Base-by-base conservation (phyloP, 2,888 invertebrate genomes). In the Ormyrus rosae region DNA sequence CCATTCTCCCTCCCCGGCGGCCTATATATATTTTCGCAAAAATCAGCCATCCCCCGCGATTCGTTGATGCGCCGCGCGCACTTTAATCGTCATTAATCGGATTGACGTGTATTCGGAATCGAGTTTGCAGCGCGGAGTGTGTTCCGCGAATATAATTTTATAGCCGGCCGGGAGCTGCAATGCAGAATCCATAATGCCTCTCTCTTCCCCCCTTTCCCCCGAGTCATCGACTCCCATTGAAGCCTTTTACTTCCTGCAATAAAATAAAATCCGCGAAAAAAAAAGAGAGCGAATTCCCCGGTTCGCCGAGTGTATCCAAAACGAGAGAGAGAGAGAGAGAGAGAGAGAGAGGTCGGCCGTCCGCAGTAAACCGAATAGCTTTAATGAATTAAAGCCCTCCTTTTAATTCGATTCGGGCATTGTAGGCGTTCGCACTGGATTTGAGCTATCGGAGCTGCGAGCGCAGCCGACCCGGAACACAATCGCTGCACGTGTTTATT, bases 321-420 rank as follows among this genome's bases (percentile, higher is more conserved):
- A 34, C 13, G 51, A 67, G 11, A 11, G 19, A 19, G 5, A 51
- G 5, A 51, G 8, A 65, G 51, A 67, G 11, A 11, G 51, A 67
- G 11, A 11, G 51, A 67, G 11, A 11, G 19, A 19, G 5, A 51
- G 68, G 55, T 61, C 72, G 78, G 76, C 34, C 34, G 34, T 34
- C 34, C 34, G 34, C 34, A 34, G 3, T 34, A 83, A 83, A 68
- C 63, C 78, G 78, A 85, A 84, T 82, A 73, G 82, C 82, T 85
- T 86, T 84, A 85, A 87, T 87, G 80, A 85, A 84, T 82, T 86
- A 85, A 86, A 34, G 34, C 86, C 83, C 83, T 83, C 80, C 85
- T 86, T 85, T 85, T 83, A 34, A 81, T 85, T 85, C 71, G 79
- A 83, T 83, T 80, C 80, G 60, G 46, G 71, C 60, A 70, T 51